phyloP scores from a whole-genome alignment of 2,888 invertebrate genomes.

The Cremastobaeus sp. region DNA sequence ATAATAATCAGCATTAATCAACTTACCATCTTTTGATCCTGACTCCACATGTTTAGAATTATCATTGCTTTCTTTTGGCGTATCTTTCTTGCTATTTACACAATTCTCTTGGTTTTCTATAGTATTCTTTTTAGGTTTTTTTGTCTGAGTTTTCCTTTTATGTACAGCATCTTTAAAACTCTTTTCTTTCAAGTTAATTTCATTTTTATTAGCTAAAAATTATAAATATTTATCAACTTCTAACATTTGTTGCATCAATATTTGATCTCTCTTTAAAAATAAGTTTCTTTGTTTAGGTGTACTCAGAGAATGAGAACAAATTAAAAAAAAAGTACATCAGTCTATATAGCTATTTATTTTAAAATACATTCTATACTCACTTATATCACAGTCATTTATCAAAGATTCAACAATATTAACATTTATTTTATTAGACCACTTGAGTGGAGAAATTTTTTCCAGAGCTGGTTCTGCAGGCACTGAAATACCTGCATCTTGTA shows the following conservation, averaged over 20 bases:
- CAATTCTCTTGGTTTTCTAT: constrained; percentile 76
- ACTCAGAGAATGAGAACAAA: too few relatives aligned
- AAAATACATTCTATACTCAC: constrained; percentile 59
- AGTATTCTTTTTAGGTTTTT: constrained; percentile 61
- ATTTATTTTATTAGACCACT: constrained; percentile 77
- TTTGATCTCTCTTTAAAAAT: too few relatives aligned
- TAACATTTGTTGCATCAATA: constrained; percentile 23
- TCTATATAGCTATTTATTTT: background rate
- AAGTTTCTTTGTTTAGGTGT: too few relatives aligned
- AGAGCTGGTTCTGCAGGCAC: constrained; percentile 76
- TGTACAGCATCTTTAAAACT: constrained; percentile 61
- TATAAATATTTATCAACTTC: background rate
- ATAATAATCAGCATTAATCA: too few relatives aligned
- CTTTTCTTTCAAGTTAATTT: constrained; percentile 68
- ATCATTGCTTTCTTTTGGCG: constrained; percentile 56
- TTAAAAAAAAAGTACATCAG: too few relatives aligned
- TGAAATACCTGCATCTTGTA: constrained; percentile 75
- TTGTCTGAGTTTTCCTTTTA: constrained; percentile 58
- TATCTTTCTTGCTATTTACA: constrained; percentile 68
- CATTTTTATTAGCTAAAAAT: constrained; percentile 67
- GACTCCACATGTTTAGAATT: constrained; percentile 4
- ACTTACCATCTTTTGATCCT: constrained; percentile 29
- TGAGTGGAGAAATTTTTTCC: constrained; percentile 75
- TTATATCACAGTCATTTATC: constrained; percentile 67
- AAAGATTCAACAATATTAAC: constrained; percentile 71